Base-by-base conservation (phyloP, 2,113 vertebrate genomes). In the Orcinus orca region DNA sequence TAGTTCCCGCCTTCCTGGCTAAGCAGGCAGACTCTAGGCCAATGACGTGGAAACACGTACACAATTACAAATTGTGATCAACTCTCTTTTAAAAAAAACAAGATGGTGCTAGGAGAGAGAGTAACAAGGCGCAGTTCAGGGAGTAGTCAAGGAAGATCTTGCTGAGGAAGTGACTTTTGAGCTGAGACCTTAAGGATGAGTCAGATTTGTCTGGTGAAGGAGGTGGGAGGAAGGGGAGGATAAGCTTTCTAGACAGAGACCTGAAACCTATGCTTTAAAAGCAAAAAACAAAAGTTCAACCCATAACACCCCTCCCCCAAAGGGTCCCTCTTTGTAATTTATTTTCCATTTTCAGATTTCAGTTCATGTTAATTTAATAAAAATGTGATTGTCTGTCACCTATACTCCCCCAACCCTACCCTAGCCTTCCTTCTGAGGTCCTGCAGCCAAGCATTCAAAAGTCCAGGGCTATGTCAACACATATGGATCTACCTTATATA, bases 81-180 rank as follows among this genome's bases (percentile, higher is more conserved):
- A n/a, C 41, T 92, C 21, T 50, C 50, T 53, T 36, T 76, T 73
- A 18, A 63, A 90, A 81, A 81, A 63, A 36, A 36, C n/a, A 36
- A 81, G 26, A 77, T 31, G n/a, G 36, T 50, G 6, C 53, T 63
- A 29, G 60, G 33, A 70, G 67, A 70, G 67, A 71, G 36, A 93
- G 23, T 44, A 70, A 36, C 36, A 67, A 18, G 73, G 73, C 47
- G n/a, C 31, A 44, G 53, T 67, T 93, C 44, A 63, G 60, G 50
- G n/a, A 88, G 36, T 31, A 84, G 79, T 77, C 77, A 91, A 55
- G 50, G 65, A 93, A 63, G 63, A 55, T 38, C 12, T 44, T 84
- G 62, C 83, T 62, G 38, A 84, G 87, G 71, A 97, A 91, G 60
- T 91, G 71, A 84, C 65, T 97, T 97, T 93, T 70, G 65, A 95